These are phyloP conservation scores for Homarus gammarus DNA, from an alignment of 2,888 invertebrate genomes.

Conservation along the genomic window DNA sequence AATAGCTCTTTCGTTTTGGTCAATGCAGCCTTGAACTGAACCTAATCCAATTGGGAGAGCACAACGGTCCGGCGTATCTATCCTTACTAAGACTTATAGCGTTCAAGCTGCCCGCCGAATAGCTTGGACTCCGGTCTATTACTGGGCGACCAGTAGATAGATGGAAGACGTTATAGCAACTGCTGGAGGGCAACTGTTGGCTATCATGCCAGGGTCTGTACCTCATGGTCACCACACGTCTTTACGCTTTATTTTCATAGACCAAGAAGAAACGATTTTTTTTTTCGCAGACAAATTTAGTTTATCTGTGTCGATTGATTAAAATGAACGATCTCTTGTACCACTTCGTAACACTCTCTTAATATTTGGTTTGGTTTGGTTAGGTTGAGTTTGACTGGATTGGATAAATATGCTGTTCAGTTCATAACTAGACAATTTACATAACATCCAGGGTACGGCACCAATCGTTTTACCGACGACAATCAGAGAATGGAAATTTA, in stretches of 20 bases:
- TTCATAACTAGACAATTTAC: too few species aligned
- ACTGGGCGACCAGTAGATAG: background rate
- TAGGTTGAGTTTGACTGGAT: too few species aligned
- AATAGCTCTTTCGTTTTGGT: background rate
- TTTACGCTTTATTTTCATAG: background rate
- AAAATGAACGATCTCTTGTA: too few species aligned
- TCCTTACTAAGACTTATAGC: conserved; percentile 7
- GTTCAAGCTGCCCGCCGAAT: background rate
- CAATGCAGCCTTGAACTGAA: background rate
- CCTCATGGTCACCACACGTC: too few species aligned
- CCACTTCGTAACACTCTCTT: too few species aligned
- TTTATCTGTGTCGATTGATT: too few species aligned
- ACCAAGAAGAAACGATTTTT: background rate
- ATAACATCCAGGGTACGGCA: too few species aligned
- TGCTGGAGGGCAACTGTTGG: background rate
- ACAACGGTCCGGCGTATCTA: background rate
- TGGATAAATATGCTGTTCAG: too few species aligned
- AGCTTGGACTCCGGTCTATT: background rate
- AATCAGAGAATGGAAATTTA: too few species aligned
- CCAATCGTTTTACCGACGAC: too few species aligned
- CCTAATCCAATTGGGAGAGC: background rate
- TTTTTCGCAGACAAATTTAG: too few species aligned
- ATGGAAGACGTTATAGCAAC: background rate
- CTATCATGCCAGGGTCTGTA: background rate
- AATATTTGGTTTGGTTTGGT: too few species aligned